These are phyloP conservation scores for Protophormia terraenovae DNA, from an alignment of 2,888 invertebrate species.

Conservation along the genomic window DNA sequence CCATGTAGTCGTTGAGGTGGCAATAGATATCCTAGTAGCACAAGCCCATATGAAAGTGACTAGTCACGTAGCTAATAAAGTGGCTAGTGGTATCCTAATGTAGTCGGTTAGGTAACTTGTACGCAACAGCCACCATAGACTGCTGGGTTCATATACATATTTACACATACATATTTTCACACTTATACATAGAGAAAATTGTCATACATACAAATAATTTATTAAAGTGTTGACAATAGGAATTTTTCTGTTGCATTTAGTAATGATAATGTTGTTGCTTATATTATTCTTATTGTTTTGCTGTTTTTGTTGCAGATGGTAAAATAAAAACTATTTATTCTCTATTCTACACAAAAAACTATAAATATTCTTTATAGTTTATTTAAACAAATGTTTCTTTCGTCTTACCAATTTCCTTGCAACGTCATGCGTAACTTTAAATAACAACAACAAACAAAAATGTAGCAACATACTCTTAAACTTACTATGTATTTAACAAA, in stretches of 20 bases:
- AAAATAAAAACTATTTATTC: not conserved
- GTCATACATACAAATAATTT: slow-evolving; percentile 32
- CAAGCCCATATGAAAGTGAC: no score
- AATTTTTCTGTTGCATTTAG: slow-evolving; percentile 21
- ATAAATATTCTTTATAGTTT: not conserved
- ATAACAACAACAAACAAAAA: not conserved
- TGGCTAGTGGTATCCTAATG: no score
- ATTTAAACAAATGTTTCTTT: not conserved
- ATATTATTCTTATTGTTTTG: not conserved
- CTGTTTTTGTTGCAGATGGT: not conserved
- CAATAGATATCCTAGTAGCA: no score
- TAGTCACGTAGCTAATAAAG: no score
- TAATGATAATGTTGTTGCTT: not conserved
- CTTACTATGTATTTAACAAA: no score
- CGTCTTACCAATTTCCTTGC: not conserved
- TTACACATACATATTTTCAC: not conserved
- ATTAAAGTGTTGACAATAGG: slow-evolving; percentile 55
- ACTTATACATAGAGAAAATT: not conserved
- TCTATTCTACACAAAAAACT: no score
- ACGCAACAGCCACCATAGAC: no score
- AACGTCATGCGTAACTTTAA: slow-evolving; percentile 35
- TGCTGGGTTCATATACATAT: no score
- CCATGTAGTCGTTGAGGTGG: no score
- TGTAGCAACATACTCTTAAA: not conserved
- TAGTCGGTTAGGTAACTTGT: no score